These are phyloP conservation scores for Eurypyga helias DNA, from an alignment of 2,113 vertebrate genomes.

Conservation along the genomic window DNA sequence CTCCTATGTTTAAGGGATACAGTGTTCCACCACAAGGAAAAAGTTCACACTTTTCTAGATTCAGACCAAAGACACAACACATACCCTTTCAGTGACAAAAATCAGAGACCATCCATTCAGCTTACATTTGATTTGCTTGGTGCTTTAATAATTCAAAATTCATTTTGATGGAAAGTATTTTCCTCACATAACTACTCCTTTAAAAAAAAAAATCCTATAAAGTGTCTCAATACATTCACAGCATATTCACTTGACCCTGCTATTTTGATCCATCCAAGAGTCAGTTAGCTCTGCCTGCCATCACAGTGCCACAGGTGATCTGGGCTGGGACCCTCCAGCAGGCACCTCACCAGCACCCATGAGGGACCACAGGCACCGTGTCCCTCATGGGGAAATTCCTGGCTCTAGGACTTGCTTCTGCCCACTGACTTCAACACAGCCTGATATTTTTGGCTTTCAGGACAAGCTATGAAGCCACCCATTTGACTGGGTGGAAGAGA, in stretches of 20 bases:
- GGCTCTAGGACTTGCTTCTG: neutral
- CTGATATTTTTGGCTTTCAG: neutral
- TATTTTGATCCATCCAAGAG: neutral
- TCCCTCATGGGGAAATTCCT: neutral
- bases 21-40: slow-evolving; percentile 54
- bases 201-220: neutral
- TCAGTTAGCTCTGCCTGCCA: neutral
- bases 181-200: neutral
- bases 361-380: neutral
- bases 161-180: slow-evolving; percentile 11
- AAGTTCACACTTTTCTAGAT: slow-evolving; percentile 25
- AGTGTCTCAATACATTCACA: neutral
- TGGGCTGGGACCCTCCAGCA: neutral
- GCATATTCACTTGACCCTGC: neutral
- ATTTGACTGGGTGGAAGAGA: neutral
- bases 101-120: neutral
- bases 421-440: neutral
- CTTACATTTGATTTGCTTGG: neutral
- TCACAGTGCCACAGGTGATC: neutral
- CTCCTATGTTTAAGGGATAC: slow-evolving; percentile 9
- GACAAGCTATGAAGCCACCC: neutral
- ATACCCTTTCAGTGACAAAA: neutral
- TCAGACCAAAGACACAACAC: neutral
- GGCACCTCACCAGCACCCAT: neutral
- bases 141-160: slow-evolving; percentile 1